Percentiles rank a stretch among this genome's conserved stretches.
These are phyloP conservation scores for Drosophila melanosoma DNA, from an alignment of 2,888 invertebrate species.

Conservation along the genomic window DNA sequence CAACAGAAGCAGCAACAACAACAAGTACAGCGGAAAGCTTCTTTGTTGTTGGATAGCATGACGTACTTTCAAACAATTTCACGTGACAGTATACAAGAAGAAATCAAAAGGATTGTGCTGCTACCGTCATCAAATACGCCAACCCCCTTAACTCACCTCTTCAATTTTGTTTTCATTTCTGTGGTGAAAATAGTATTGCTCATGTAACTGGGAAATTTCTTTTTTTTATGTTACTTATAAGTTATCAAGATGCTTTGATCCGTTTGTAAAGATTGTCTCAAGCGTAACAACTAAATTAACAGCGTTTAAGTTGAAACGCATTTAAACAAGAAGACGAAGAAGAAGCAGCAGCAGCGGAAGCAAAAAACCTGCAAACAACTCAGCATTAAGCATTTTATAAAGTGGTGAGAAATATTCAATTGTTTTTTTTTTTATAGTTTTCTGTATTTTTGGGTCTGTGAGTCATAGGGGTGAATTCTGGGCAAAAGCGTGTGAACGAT, in stretches of 20 bases:
- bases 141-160: background rate
- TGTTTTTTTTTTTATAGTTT: constrained; percentile 1
- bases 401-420: constrained; percentile 47
- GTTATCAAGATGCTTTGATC: constrained; percentile 46
- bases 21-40: constrained; percentile 39
- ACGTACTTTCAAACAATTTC: constrained; percentile 35
- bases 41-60: constrained; percentile 35
- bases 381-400: constrained; percentile 6
- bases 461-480: constrained; percentile 49
- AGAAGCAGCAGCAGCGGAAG: constrained; percentile 13
- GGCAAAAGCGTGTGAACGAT: constrained; percentile 45
- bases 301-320: constrained; percentile 71
- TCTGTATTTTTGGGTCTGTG: constrained; percentile 23
- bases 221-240: constrained; percentile 28
- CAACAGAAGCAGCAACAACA: constrained; percentile 23
- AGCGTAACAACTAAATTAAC: constrained; percentile 78
- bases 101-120: constrained; percentile 58
- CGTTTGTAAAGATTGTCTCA: constrained; percentile 47
- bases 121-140: background rate
- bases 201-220: constrained; percentile 55
- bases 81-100: constrained; percentile 46
- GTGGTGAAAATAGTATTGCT: constrained; percentile 52
- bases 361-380: background rate
- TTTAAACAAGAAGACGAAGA: constrained; percentile 31
- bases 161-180: constrained; percentile 37